Evolutionary conservation across 2,888 invertebrate species (phyloP), one percentile per base, ranked within the genome.

Genomic region (Polydrusus pterygomalis): DNA sequence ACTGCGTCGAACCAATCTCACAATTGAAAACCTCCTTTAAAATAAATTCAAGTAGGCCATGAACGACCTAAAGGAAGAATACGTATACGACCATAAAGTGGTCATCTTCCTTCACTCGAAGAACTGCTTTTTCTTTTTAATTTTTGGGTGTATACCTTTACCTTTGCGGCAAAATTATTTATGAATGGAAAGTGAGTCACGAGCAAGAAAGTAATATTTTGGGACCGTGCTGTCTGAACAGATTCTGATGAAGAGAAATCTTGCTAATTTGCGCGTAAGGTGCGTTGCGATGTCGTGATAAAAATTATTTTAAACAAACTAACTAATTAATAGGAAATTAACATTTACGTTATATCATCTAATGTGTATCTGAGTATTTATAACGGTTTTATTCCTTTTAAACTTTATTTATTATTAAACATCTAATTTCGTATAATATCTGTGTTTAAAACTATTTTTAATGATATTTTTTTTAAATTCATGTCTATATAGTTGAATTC

Each of bases 171-270:
- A 70, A 73, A 73, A 73, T 69, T 74, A 74, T 74, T 74, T 74
- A 74, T 74, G 74, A 74, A 74, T 74, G 74, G 74, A 74, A 74
- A 74, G 74, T 74, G 74, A 74, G 74, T 74, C 74, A 74, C 74
- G 74, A 74, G 15, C 43, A 69, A 11, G 68, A 68, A 68, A 68
- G 73, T 62, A 64, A 72, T 51, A 64, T 72, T 60, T 63, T 64
- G 64, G 71, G 51, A 74, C 74, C 74, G 67, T 69, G 51, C 74
- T 51, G 74, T 74, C 74, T 74, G 74, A 49, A 56, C 45, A 72
- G 43, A 58, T 51, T 49, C 60, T 63, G 58, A 38, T 13, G 58
- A 69, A 69, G 69, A 69, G 69, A 69, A 69, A 69, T 58, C 18
- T 69, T 9, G 58, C 47, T 45, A 58, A 69, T 58, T 60, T 60